Percentiles rank a stretch among this genome's conserved stretches.
Evolutionary conservation across 2,113 vertebrate species (phyloP).

Genomic region (Toxotes chatareus): DNA sequence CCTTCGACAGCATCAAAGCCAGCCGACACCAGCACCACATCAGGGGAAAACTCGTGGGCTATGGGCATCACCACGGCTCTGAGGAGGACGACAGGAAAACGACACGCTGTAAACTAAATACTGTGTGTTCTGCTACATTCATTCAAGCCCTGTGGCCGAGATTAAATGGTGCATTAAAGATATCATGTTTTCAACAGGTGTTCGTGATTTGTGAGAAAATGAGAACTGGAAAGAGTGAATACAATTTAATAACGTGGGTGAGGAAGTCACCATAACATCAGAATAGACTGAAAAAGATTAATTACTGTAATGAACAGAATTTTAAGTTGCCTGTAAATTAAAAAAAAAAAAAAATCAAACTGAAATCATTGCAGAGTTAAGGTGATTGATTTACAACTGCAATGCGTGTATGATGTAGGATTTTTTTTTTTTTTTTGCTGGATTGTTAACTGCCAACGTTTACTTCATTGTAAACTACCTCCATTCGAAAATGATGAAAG

Average conservation of each 20-base stretch:
- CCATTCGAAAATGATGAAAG: slow-evolving; percentile 70
- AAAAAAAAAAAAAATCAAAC: slow-evolving; percentile 14
- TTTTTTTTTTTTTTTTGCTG: slow-evolving; percentile 26
- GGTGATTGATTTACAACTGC: slow-evolving; percentile 37
- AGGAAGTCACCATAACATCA: slow-evolving; percentile 32
- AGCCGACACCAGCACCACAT: slow-evolving; percentile 93
- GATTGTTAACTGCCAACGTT: slow-evolving; percentile 56
- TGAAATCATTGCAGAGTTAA: neutral
- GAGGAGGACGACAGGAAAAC: slow-evolving; percentile 32
- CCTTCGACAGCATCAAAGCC: slow-evolving; percentile 94
- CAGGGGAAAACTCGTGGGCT: slow-evolving; percentile 91
- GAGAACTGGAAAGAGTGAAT: slow-evolving; percentile 14
- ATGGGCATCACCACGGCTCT: slow-evolving; percentile 96
- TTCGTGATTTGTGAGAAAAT: slow-evolving; percentile 48
- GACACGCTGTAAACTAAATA: slow-evolving; percentile 21
- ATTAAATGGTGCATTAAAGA: slow-evolving; percentile 37
- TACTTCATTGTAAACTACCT: slow-evolving; percentile 56
- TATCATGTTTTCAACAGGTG: slow-evolving; percentile 58
- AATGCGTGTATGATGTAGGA: slow-evolving; percentile 16
- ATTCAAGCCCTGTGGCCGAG: slow-evolving; percentile 18
- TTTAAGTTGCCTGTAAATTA: slow-evolving; percentile 24
- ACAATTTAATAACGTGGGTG: slow-evolving; percentile 15
- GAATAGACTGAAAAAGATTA: slow-evolving; percentile 12
- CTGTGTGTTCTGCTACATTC: neutral
- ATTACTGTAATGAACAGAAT: slow-evolving; percentile 27